Base-by-base conservation (phyloP, 2,797 vertebrate species). In the Xerus rutilus region DNA sequence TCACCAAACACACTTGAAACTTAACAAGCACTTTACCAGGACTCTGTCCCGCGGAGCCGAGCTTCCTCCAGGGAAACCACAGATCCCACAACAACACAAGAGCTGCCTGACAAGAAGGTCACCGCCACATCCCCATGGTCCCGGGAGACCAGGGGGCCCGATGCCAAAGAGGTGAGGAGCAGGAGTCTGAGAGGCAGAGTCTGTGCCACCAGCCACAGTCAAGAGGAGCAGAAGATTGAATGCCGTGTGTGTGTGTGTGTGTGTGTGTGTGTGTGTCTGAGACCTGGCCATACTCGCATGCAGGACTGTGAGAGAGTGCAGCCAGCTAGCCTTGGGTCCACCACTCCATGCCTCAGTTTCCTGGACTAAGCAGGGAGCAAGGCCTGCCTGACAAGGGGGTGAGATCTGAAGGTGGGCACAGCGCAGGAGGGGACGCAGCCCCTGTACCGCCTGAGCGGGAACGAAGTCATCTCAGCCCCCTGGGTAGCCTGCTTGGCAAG, bases 1-100 rank as follows among this genome's bases (percentile, higher is more conserved):
- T 83, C 79, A 91, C 96, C 97, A 97, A 73, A 97, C 94, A 76
- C 91, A 97, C 97, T 97, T 94, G 96, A 96, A 97, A 97, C 95
- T 83, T 79, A 97, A 82, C 93, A 97, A 96, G 96, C 59, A 90
- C 96, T 95, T 96, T 72, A 95, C 85, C 96, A 92, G 89, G 96
- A 93, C 73, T 91, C 49, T 39, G 21, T 10, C 14, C 30, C 78
- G 85, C 0, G 0, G 74, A 96, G 97, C 86, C n/a, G 1, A 74
- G 97, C 77, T 97, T 97, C 96, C 97, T 96, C 96, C 82, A 70
- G 95, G 86, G 96, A 97, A 96, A 95, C 92, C 96, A 0, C 93
- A 82, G 95, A 92, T 49, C 87, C 96, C 78, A 77, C 92, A 86
- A 23, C 59, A 73, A 93, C 95, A 95, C 0, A 13, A 52, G 15